Percentiles rank a stretch among this genome's conserved stretches.
Conservation (phyloP, 2,113 vertebrate species). For the Craseonycteris thonglongyai region DNA sequence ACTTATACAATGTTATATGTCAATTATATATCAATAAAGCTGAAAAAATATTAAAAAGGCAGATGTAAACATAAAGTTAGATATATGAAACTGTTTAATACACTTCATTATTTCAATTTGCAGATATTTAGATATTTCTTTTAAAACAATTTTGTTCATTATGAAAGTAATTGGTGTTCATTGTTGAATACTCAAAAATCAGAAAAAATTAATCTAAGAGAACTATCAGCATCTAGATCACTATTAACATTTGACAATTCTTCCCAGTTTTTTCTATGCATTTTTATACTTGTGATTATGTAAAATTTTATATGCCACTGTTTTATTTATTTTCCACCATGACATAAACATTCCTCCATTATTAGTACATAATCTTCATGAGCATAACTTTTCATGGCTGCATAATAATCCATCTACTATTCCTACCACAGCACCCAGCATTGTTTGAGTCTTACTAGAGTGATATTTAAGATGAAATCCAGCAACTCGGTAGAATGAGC, state of each 20-base stretch:
- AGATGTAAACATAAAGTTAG: neutral
- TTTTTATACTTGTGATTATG: neutral
- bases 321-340: neutral
- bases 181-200: neutral
- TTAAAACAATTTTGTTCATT: neutral
- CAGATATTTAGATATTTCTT: neutral
- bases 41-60: neutral
- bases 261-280: neutral
- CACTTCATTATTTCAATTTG: neutral
- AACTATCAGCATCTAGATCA: neutral
- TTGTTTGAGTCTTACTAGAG: neutral
- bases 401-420: neutral
- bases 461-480: neutral
- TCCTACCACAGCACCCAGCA: neutral
- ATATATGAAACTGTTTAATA: neutral
- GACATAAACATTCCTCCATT: neutral
- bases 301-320: neutral
- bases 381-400: neutral
- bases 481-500: neutral
- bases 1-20: neutral
- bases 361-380: neutral
- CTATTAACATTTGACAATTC: neutral
- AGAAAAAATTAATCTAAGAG: neutral
- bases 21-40: neutral
- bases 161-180: neutral